Conservation (phyloP, 2,113 vertebrate species). For the Coracopsis vasa region DNA sequence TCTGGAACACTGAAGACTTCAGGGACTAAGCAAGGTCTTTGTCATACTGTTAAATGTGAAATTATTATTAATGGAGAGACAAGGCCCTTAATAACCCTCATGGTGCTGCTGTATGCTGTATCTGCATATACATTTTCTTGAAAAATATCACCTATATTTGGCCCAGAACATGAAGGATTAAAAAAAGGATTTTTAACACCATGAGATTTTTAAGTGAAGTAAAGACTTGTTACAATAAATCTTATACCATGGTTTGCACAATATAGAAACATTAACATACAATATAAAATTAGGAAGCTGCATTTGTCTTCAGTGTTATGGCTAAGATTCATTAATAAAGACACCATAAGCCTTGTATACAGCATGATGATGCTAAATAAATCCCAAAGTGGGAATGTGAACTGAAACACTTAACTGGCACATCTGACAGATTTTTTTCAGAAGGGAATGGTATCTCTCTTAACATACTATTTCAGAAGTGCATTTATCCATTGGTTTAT, state of each 20-base stretch:
- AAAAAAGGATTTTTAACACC: not conserved
- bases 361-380: not conserved
- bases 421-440: not conserved
- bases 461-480: not conserved
- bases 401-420: not conserved
- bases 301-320: not conserved
- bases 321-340: not conserved
- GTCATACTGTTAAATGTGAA: not conserved
- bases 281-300: not conserved
- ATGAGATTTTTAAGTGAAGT: not conserved
- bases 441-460: not conserved
- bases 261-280: not conserved
- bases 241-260: not conserved
- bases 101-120: not conserved
- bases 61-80: constrained; percentile 1
- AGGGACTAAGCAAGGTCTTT: constrained; percentile 1
- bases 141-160: not conserved
- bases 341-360: not conserved
- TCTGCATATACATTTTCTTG: not conserved
- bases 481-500: not conserved
- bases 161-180: not conserved
- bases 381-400: not conserved
- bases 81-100: not conserved
- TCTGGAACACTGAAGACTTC: not conserved
- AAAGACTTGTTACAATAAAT: not conserved